These are phyloP conservation scores for Cryptocephalus primarius DNA, from an alignment of 2,888 invertebrate genomes.

Conservation along the genomic window DNA sequence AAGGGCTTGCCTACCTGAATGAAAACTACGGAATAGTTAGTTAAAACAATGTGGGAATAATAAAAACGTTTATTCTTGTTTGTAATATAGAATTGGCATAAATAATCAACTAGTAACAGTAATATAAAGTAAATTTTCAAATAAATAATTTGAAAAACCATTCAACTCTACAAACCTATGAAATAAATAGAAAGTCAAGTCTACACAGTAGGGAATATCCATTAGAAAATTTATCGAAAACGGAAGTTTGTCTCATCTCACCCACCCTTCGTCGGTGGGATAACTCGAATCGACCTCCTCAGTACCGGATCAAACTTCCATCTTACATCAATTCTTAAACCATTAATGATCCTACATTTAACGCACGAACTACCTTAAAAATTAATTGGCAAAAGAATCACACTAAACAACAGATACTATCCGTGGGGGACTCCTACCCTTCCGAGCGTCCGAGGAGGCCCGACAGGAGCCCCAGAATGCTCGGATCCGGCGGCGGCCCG, in stretches of 20 bases:
- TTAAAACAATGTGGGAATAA: background rate
- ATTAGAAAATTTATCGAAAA: background rate
- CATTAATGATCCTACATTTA: too few species aligned
- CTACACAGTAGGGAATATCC: slow-evolving; percentile 9
- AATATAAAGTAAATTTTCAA: slow-evolving; percentile 7
- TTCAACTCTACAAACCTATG: too few species aligned
- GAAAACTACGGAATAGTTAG: too few species aligned
- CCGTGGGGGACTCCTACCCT: background rate
- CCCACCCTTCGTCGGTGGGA: background rate
- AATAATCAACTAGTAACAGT: slow-evolving; percentile 10
- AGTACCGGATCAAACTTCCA: too few species aligned
- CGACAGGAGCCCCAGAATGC: slow-evolving; percentile 29
- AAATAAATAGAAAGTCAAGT: slow-evolving; percentile 8
- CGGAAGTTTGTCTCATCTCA: background rate
- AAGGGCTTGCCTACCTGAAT: too few species aligned
- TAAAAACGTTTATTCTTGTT: slow-evolving; percentile 10
- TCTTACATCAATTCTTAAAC: too few species aligned
- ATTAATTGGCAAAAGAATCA: background rate
- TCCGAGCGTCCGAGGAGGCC: slow-evolving; percentile 23
- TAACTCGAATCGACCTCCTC: background rate
- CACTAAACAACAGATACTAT: background rate
- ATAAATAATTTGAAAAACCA: background rate
- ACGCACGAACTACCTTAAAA: background rate
- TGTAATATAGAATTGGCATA: slow-evolving; percentile 9
- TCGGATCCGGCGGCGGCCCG: slow-evolving; percentile 25